phyloP scores from a whole-genome alignment of 2,888 invertebrate species.

The Pseudoips prasinana region DNA sequence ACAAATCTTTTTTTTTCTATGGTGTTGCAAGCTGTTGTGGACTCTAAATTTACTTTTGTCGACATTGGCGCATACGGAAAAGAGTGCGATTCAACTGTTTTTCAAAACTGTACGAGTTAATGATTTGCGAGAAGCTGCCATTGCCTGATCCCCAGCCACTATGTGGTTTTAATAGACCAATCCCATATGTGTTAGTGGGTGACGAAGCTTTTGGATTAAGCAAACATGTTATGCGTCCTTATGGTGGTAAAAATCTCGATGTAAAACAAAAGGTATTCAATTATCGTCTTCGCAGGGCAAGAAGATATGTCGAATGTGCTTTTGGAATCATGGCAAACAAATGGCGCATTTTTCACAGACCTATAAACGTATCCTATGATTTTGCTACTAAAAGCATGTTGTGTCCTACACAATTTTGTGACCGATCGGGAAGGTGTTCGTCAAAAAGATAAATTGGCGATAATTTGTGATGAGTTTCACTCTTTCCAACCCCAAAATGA shows the following conservation, averaged over 20 bases:
- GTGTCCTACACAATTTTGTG: constrained; percentile 14
- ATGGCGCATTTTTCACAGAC: constrained; percentile 12
- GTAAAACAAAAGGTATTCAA: constrained; percentile 1
- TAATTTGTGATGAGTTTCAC: constrained; percentile 27
- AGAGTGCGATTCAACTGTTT: constrained; percentile 4
- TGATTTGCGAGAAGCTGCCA: constrained; percentile 7
- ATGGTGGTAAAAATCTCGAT: constrained; percentile 5
- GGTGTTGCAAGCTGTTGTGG: constrained; percentile 20
- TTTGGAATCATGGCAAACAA: constrained; percentile 6
- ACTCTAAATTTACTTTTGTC: constrained; percentile 18
- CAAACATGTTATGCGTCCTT: constrained; percentile 11
- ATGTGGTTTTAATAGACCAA: constrained; percentile 8
- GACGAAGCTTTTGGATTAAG: constrained; percentile 15
- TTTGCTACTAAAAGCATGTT: constrained; percentile 17
- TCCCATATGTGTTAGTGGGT: constrained; percentile 11
- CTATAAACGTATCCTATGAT: constrained; percentile 11
- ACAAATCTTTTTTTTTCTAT: constrained; percentile 22
- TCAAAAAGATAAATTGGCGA: constrained; percentile 21
- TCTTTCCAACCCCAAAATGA: constrained; percentile 18
- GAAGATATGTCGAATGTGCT: not conserved
- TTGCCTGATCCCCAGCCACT: constrained; percentile 13
- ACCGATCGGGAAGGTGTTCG: constrained; percentile 15
- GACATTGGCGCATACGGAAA: constrained; percentile 14
- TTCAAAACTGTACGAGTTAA: constrained; percentile 7
- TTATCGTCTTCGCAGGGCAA: constrained; percentile 1